phyloP scores from a whole-genome alignment of 35 echinoderm and acorn worm genomes.

The Ophiothrix spiculata region DNA sequence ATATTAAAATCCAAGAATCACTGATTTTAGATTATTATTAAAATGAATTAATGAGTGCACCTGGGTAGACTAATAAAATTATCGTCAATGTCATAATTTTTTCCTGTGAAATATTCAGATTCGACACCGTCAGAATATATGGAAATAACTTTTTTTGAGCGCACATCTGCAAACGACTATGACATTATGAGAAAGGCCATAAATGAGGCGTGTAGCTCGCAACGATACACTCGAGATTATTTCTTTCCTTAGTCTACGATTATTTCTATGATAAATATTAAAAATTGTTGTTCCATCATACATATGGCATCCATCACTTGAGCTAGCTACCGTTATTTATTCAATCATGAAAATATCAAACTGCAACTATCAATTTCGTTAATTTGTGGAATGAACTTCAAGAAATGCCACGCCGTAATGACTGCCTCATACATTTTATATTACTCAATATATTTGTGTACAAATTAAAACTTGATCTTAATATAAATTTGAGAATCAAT shows the following conservation, averaged over 20 bases:
- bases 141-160: neutral
- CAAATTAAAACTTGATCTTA: too few relatives aligned
- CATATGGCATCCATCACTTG: neutral
- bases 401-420: too few relatives aligned
- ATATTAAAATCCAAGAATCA: neutral
- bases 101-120: neutral
- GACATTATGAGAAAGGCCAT: neutral
- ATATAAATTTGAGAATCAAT: too few relatives aligned
- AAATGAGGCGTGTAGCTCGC: conserved; percentile 8
- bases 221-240: conserved; percentile 1
- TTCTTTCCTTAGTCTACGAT: neutral
- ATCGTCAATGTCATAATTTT: neutral
- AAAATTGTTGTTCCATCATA: neutral
- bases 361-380: too few relatives aligned
- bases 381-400: too few relatives aligned
- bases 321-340: too few relatives aligned
- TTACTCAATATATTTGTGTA: too few relatives aligned
- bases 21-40: neutral
- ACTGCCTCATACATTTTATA: too few relatives aligned
- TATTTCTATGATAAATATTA: neutral
- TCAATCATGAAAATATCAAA: too few relatives aligned
- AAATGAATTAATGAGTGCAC: neutral
- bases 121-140: neutral
- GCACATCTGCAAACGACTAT: conserved; percentile 14
- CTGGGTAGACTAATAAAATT: neutral